Base-by-base conservation (phyloP, 2,113 vertebrate genomes). In the Larimichthys polyactis region DNA sequence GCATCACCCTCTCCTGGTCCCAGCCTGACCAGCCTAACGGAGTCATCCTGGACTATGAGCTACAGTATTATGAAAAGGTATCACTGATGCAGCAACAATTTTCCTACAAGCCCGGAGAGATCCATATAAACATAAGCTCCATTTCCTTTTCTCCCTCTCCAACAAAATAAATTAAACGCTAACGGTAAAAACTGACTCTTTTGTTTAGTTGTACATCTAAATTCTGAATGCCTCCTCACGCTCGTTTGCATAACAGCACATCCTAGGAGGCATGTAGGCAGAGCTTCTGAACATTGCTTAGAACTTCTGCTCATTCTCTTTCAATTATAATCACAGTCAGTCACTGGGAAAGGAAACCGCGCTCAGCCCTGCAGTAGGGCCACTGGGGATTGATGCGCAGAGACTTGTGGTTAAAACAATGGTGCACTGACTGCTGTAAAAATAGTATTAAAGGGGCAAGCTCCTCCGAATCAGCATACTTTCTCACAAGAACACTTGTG, bases 21-120 rank as follows among this genome's bases (percentile, higher is more conserved):
- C 98, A 99, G 87, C 98, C 98, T 0, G 98, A 99, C 93, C 98
- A 99, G 88, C 98, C 98, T 67, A 99, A 99, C 0, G 98, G 98
- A 5, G 96, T 99, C 92, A 99, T 99, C 90, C 94, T 99, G 92
- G 98, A 99, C 91, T 99, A 99, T 0, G 98, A 99, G 78, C 94
- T 99, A 4, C 97, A 98, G 82, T 98, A 97, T 46, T 99, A 99
- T 4, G 97, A 99, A 84, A 99, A 99, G 98, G 98, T 99, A 97
- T 0, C 71, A 17, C 15, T 16, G 8, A 49, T 55, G 11, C 58
- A 60, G 2, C 17, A 12, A 65, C 4, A 29, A 16, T n/a, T 4
- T 29, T 65, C 73, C 66, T 54, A 44, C n/a, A 16, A 46, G 11
- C n/a, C 12, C 20, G 51, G 27, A 11, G 19, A 78, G 3, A 71